These are phyloP conservation scores for Podarcis raffonei DNA, from an alignment of 2,113 vertebrate genomes.

Conservation along the genomic window DNA sequence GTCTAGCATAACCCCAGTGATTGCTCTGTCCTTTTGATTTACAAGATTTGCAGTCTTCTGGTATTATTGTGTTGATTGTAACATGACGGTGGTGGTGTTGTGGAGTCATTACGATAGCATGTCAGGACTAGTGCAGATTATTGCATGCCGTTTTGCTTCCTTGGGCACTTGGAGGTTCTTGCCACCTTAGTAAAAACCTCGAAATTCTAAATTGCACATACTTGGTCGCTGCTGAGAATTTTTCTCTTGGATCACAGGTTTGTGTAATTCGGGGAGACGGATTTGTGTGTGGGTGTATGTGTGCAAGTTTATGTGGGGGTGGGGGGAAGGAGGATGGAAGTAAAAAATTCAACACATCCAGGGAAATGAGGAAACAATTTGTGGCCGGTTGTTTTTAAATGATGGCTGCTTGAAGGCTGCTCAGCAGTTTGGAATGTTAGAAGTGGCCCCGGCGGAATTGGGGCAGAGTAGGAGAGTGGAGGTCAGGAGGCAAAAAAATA, in stretches of 20 bases:
- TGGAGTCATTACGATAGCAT: background rate
- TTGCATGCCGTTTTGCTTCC: background rate
- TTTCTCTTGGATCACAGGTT: constrained; percentile 20
- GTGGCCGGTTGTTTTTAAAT: constrained; percentile 37
- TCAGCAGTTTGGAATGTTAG: constrained; percentile 56
- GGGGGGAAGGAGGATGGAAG: background rate
- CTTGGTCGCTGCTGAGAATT: background rate
- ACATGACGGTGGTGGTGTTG: background rate
- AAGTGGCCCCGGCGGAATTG: constrained; percentile 54
- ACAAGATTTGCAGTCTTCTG: background rate
- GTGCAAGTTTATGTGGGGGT: background rate
- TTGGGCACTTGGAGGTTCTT: background rate
- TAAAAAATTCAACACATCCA: constrained; percentile 35
- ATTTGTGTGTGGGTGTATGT: too few relatives aligned
- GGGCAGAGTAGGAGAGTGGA: constrained; percentile 57
- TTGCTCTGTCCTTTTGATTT: background rate
- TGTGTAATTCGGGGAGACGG: constrained; percentile 1
- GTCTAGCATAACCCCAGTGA: background rate
- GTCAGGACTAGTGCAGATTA: background rate
- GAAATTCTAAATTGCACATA: background rate
- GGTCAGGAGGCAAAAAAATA: constrained; percentile 60
- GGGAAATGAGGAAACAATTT: constrained; percentile 57
- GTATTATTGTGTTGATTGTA: background rate
- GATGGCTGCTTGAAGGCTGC: background rate
- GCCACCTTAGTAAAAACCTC: background rate